These are phyloP conservation scores for Sinocyclocheilus grahami DNA, from an alignment of 2,113 vertebrate species.

Conservation along the genomic window DNA sequence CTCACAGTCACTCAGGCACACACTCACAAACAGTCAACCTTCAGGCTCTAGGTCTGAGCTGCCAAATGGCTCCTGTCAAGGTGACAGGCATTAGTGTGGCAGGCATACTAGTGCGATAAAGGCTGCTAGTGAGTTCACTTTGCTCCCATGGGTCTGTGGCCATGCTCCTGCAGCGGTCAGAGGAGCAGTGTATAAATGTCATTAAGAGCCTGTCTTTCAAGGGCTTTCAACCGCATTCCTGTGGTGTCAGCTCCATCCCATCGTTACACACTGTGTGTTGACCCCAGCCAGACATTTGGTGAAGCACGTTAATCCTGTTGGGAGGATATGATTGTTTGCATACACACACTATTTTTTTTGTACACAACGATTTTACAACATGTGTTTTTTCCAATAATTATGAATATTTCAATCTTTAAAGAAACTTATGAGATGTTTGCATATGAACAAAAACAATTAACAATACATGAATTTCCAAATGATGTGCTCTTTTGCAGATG, in stretches of 20 bases:
- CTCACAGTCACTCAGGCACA: neutral
- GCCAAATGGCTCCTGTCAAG: constrained; percentile 36
- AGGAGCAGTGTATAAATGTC: constrained; percentile 35
- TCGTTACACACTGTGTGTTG: neutral
- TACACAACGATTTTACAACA: neutral
- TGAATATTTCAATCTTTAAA: neutral
- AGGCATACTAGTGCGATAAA: constrained; percentile 18
- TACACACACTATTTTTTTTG: neutral
- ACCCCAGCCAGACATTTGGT: constrained; percentile 12
- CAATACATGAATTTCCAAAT: neutral
- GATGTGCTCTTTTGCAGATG: neutral
- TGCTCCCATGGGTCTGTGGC: neutral
- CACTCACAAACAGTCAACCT: neutral
- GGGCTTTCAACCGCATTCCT: neutral
- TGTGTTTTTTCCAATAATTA: neutral
- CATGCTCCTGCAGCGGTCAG: constrained; percentile 26
- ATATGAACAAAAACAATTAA: no score
- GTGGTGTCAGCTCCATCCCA: neutral
- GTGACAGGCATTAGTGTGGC: constrained; percentile 34
- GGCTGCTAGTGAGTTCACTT: constrained; percentile 33
- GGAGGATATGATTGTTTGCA: neutral
- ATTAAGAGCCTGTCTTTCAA: constrained; percentile 33
- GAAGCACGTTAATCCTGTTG: neutral
- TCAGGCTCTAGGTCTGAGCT: constrained; percentile 14
- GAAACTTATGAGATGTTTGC: neutral